Evolutionary conservation across 1,140 invertebrate species (phyloP).

Genomic region (Colletes gigas): DNA sequence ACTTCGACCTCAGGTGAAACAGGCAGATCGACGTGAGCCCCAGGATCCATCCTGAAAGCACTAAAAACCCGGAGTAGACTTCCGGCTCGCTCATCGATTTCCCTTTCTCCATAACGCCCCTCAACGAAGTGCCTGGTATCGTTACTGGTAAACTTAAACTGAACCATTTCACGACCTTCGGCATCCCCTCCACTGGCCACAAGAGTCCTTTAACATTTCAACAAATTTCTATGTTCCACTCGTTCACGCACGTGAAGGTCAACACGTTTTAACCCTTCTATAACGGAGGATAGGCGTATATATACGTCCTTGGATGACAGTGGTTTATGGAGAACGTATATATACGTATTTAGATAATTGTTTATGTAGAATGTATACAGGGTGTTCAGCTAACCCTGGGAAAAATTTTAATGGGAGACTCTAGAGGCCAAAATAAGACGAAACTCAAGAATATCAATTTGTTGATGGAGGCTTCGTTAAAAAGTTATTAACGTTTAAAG

Average conservation of each 20-base stretch:
- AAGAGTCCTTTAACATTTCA: constrained; percentile 85
- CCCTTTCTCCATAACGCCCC: constrained; percentile 85
- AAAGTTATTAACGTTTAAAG: no score
- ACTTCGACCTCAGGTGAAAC: constrained; percentile 73
- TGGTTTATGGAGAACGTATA: no score
- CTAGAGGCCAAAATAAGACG: no score
- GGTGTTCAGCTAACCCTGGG: no score
- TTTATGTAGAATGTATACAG: no score
- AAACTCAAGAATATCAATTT: no score
- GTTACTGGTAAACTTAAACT: constrained; percentile 86
- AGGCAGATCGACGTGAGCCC: constrained; percentile 78
- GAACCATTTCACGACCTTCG: constrained; percentile 81
- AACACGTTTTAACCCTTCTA: background rate
- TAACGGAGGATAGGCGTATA: no score
- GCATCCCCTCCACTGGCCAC: constrained; percentile 94
- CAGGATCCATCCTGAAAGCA: constrained; percentile 82
- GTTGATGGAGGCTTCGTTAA: no score
- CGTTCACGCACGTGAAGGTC: background rate
- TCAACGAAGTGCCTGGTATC: constrained; percentile 84
- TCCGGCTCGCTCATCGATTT: constrained; percentile 80
- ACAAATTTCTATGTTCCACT: background rate
- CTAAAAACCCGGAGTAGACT: constrained; percentile 84
- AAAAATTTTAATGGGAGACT: no score
- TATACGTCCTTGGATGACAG: no score
- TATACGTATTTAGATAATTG: no score